Base-by-base conservation (phyloP, 2,888 invertebrate genomes). In the Cryptus armator region DNA sequence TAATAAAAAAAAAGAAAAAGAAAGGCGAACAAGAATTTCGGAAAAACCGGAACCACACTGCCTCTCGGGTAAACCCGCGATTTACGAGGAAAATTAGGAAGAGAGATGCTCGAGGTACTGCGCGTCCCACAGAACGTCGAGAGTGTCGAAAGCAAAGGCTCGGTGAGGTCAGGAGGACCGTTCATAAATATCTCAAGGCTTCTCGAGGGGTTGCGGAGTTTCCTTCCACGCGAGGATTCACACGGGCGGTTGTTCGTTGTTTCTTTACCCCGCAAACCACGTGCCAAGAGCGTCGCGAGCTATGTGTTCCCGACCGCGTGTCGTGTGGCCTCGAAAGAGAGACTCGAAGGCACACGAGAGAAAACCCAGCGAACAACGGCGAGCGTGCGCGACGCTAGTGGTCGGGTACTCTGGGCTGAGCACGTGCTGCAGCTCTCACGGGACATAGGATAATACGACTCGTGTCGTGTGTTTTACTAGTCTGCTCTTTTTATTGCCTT, bases 351-450 rank as follows among this genome's bases (percentile, higher is more conserved):
- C 29, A 46, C 46, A 29, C 46, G 29, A 29, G n/a, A 12, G n/a
- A 44, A 74, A 53, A 78, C 56, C 71, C 68, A 24, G 32, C 62
- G 67, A 37, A 44, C 75, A 64, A 67, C 72, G 74, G 9, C 24
- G 70, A 80, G 71, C 77, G 67, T 70, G 76, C 81, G 75, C 78
- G 78, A 59, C 32, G 48, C 14, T 24, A 59, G 64, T 62, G 70
- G 70, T 59, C 66, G 53, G 71, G 77, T 83, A 83, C 83, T 68
- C 37, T 1, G 37, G 77, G 75, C 84, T 66, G 37, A 84, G 83
- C 87, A 87, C 87, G 87, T 87, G 87, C 86, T 87, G 83, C 85
- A 83, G 77, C 87, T 87, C 86, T 81, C 87, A 87, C 86, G 84
- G 85, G 84, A 82, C 81, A 79, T 71, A 86, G 64, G 79, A 83